phyloP scores from a whole-genome alignment of 2,113 vertebrate genomes.

The Entomyzon cyanotis region DNA sequence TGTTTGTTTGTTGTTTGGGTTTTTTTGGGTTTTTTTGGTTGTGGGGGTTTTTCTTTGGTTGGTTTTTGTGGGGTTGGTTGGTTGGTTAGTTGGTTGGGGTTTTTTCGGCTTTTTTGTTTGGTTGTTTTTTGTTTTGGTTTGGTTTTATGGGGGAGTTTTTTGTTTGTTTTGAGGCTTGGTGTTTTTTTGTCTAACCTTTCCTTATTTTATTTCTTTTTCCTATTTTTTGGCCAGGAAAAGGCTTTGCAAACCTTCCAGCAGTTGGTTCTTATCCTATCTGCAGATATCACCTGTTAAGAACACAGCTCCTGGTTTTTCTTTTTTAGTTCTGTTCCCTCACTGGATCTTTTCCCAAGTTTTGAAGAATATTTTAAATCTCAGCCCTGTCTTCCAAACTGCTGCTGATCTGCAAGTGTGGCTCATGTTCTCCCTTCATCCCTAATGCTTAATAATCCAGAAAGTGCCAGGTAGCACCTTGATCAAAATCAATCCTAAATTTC shows the following conservation, averaged over 20 bases:
- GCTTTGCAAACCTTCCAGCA: background rate
- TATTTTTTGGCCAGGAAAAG: background rate
- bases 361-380: background rate
- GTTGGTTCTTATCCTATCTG: background rate
- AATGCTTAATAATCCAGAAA: background rate
- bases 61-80: too few species aligned
- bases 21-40: background rate
- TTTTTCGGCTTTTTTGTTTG: too few species aligned
- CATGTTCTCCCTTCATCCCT: rapidly evolving
- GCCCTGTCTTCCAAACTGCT: background rate
- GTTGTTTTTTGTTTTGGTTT: too few species aligned
- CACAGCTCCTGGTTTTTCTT: background rate
- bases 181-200: background rate
- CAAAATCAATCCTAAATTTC: background rate
- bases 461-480: background rate
- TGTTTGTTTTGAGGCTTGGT: rapidly evolving
- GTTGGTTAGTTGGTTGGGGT: background rate
- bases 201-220: background rate
- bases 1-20: too few species aligned
- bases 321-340: background rate
- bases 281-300: background rate
- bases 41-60: background rate
- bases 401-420: background rate
- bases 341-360: background rate
- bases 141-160: too few species aligned